These are phyloP conservation scores for Papilio xuthus DNA, from an alignment of 1,140 invertebrate species.

Conservation along the genomic window DNA sequence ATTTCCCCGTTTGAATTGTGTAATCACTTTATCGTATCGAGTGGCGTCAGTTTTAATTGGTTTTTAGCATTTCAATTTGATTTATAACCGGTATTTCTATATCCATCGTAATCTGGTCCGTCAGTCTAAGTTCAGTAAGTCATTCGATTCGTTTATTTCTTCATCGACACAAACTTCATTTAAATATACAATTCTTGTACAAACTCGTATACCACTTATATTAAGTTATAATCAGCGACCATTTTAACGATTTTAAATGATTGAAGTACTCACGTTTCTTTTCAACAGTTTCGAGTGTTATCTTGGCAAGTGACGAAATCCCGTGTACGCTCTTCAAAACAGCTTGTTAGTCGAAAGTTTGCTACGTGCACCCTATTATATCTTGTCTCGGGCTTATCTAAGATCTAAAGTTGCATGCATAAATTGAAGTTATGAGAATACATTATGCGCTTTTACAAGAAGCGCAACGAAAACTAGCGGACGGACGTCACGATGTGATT, in stretches of 20 bases:
- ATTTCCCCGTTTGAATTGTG: constrained; percentile 52
- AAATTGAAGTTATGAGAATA: constrained; percentile 40
- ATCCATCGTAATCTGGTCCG: constrained; percentile 16
- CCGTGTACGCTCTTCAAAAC: constrained; percentile 40
- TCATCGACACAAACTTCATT: constrained; percentile 21
- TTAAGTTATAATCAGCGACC: constrained; percentile 12
- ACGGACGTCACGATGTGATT: constrained; percentile 52
- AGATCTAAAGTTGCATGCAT: constrained; percentile 38
- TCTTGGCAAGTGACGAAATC: constrained; percentile 62
- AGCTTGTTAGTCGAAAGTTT: constrained; percentile 30
- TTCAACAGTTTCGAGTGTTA: constrained; percentile 53
- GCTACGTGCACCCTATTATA: constrained; percentile 33
- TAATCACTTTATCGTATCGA: constrained; percentile 49
- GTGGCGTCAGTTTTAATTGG: constrained; percentile 59
- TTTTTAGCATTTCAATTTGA: constrained; percentile 60
- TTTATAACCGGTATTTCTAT: constrained; percentile 51
- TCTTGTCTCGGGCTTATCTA: constrained; percentile 25
- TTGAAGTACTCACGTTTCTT: constrained; percentile 54
- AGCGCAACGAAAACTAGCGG: constrained; percentile 53
- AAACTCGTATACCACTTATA: background rate
- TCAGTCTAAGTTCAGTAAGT: constrained; percentile 12
- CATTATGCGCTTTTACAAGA: constrained; percentile 50
- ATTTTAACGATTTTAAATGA: constrained; percentile 42
- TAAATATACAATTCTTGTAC: background rate
- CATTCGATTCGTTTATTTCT: constrained; percentile 25